Base-by-base conservation (phyloP, 1,140 invertebrate species). In the Bombus huntii region DNA sequence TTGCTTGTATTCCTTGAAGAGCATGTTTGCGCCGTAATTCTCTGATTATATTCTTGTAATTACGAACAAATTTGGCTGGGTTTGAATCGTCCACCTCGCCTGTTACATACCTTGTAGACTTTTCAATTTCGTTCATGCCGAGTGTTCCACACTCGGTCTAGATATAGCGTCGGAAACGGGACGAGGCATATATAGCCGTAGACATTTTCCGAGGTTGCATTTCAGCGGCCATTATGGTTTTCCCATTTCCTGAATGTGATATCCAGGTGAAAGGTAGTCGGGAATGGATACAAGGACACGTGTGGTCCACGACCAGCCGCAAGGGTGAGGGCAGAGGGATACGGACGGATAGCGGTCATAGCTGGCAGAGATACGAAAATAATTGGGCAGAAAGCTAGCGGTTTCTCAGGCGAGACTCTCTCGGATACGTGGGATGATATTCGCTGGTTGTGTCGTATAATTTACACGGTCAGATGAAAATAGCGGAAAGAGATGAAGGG, bases 51-150 rank as follows among this genome's bases (percentile, higher is more conserved):
- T n/a, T 13, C 18, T n/a, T 13, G 34, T 13, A 39, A 76, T 1
- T 15, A 15, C 37, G 5, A 25, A 18, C 13, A 62, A 25, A 76
- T 76, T 59, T 53, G 31, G 10, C 34, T 53, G 18, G 18, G 1
- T 53, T 34, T 10, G 31, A n/a, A 39, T 71, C 28, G 47, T 34
- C 65, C 65, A 65, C 44, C 53, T 83, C 81, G 78, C 81, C 76
- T 81, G 71, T 83, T 87, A 81, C 37, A 73, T 68, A 77, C 74
- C 81, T 89, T 87, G 89, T 82, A 79, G 84, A 86, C 81, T 85
- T 90, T 90, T 82, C 89, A 87, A 90, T 90, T 90, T 85, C 68
- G 82, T 78, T 87, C 70, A 37, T 39, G 31, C 59, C 39, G 74
- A 28, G 62, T 68, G 65, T 79, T 66, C 31, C 65, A 42, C 25